phyloP scores from a whole-genome alignment of 2,113 vertebrate genomes.

The Pseudopodoces humilis region DNA sequence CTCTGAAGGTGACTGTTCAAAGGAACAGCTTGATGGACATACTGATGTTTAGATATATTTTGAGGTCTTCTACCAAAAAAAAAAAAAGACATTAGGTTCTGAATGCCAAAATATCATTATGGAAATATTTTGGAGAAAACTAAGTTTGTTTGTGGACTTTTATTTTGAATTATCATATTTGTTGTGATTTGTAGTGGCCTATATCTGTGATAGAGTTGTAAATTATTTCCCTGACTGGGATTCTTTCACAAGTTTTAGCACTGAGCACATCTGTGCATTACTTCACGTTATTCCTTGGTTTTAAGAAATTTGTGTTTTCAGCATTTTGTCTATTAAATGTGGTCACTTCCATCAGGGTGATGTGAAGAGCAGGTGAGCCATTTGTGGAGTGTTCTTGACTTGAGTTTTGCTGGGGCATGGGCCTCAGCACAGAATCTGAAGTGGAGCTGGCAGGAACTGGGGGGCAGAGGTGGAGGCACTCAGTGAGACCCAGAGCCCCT shows the following conservation, averaged over 20 bases:
- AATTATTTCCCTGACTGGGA: background rate
- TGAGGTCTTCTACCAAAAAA: background rate
- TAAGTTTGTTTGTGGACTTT: background rate
- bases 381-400: background rate
- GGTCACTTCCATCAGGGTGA: background rate
- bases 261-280: fast-evolving
- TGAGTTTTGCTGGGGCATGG: background rate
- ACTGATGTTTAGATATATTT: background rate
- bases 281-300: background rate
- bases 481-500: background rate
- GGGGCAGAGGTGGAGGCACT: background rate
- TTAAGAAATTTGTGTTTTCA: background rate
- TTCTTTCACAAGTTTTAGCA: background rate
- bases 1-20: background rate
- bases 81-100: background rate
- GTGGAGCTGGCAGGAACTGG: background rate
- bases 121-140: background rate
- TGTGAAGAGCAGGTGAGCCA: background rate
- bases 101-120: background rate
- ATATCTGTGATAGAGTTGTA: background rate
- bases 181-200: background rate
- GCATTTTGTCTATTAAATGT: background rate
- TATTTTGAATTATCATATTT: background rate
- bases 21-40: background rate
- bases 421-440: background rate